Evolutionary conservation across 1,140 invertebrate genomes (phyloP), one percentile per base, ranked within the genome.

Genomic region (Tyrophagus putrescentiae): DNA sequence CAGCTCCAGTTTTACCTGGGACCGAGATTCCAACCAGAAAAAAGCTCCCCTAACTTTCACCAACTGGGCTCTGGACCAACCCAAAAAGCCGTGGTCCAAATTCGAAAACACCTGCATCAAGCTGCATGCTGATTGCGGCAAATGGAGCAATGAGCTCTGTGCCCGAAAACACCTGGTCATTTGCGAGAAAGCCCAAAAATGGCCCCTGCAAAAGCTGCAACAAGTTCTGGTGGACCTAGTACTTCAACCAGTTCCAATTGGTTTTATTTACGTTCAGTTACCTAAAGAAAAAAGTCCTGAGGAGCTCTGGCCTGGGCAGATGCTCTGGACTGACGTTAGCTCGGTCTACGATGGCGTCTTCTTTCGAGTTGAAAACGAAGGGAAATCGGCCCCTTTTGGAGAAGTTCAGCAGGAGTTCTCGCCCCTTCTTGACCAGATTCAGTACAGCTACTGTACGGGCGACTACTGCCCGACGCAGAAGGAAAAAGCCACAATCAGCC

Each of bases 241-340:
- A 48, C 25, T 6, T 5, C 25, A 48, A 13, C 44, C 53, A 1
- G 29, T 56, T 45, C 53, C 53, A 13, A 21, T 56, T 23, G 53
- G 53, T 16, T 56, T 56, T 6, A 56, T 56, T 1, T 56, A 56
- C 28, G 21, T 56, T 36, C 53, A 56, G 23, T 29, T 56, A 29
- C 53, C 53, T 56, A 28, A 28, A 18, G 11, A 56, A 56, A 33
- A 28, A 31, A 13, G n/a, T 1, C 53, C 53, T 1, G 11, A 11
- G 1, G 21, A 23, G 2, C 32, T 56, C 18, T 56, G 53, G 53
- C 23, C 21, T 25, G n/a, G n/a, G n/a, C 39, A 34, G 53, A 31
- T 31, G 23, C 11, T 18, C 13, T 56, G 53, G 53, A 3, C 18
- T 16, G 23, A 56, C 21, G 28, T 56, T 18, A 36, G 11, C 11